Conservation (phyloP, 2,888 invertebrate species). For the Microctonus aethiopoides region DNA sequence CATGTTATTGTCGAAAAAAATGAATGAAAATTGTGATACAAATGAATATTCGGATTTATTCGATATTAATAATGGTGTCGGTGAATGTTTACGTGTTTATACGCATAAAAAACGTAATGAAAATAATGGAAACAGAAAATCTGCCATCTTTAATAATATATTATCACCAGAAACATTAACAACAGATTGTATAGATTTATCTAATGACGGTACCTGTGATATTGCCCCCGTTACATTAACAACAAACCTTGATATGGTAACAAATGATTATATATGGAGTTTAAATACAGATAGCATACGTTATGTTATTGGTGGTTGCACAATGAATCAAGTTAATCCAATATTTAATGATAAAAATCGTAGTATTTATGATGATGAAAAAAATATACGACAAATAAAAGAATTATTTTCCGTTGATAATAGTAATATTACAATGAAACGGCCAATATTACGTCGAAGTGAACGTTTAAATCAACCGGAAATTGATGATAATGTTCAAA, state of each 20-base stretch:
- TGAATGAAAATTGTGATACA: conserved; percentile 34
- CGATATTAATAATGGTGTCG: conserved; percentile 47
- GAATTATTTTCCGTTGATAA: conserved; percentile 42
- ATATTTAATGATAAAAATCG: conserved; percentile 24
- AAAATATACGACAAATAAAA: conserved; percentile 39
- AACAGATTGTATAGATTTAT: conserved; percentile 58
- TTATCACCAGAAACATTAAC: conserved; percentile 41
- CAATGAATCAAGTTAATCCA: conserved; percentile 43
- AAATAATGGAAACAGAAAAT: conserved; percentile 44
- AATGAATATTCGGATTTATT: conserved; percentile 37
- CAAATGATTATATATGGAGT: conserved; percentile 58
- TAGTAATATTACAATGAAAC: conserved; percentile 39
- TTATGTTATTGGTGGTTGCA: conserved; percentile 52
- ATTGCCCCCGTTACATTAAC: conserved; percentile 53
- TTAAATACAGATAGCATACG: conserved; percentile 57
- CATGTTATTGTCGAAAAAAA: conserved; percentile 25
- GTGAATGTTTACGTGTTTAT: conserved; percentile 62
- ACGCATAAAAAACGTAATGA: conserved; percentile 60
- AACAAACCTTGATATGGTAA: conserved; percentile 57
- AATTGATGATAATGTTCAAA: conserved; percentile 50
- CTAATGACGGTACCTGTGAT: conserved; percentile 51
- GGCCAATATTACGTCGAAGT: conserved; percentile 58
- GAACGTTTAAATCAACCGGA: conserved; percentile 60
- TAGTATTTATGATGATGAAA: conserved; percentile 38
- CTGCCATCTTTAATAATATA: conserved; percentile 3